Percentiles rank a stretch among this genome's conserved stretches.
phyloP scores from a whole-genome alignment of 2,888 invertebrate species.

The Caenorhabditis sp. region DNA sequence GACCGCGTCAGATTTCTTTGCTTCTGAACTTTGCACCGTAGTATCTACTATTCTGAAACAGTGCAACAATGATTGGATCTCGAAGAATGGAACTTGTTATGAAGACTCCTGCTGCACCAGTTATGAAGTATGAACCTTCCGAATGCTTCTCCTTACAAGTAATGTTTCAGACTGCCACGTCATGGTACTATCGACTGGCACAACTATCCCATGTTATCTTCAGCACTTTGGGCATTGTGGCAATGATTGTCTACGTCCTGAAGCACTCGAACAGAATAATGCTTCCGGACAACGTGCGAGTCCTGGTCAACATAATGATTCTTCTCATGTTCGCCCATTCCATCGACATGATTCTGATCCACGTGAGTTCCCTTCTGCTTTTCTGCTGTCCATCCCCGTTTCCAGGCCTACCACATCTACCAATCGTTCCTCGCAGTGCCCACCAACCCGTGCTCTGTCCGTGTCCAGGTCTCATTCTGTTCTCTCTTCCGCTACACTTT shows the following conservation, averaged over 20 bases:
- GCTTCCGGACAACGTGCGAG: constrained; percentile 45
- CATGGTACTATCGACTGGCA: constrained; percentile 57
- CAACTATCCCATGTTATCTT: constrained; percentile 54
- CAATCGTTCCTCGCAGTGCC: constrained; percentile 17
- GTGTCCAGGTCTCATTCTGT: constrained; percentile 56
- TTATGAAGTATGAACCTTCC: constrained; percentile 21
- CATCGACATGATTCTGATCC: constrained; percentile 46
- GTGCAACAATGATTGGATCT: constrained; percentile 50
- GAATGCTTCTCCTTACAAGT: background rate
- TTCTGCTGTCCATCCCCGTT: too few relatives aligned
- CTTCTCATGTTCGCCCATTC: constrained; percentile 52
- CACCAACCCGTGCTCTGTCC: constrained; percentile 41
- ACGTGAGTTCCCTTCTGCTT: constrained; percentile 54
- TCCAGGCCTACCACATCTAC: constrained; percentile 48
- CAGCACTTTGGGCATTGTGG: constrained; percentile 22
- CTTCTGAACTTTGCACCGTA: constrained; percentile 28
- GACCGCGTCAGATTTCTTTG: constrained; percentile 4
- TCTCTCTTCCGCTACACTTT: constrained; percentile 56
- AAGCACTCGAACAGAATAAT: constrained; percentile 36
- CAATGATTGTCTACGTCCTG: constrained; percentile 3
- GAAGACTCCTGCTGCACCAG: constrained; percentile 60
- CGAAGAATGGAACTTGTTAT: constrained; percentile 54
- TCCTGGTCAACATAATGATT: constrained; percentile 43
- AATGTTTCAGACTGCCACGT: constrained; percentile 48
- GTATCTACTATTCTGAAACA: constrained; percentile 16